Base-by-base conservation (phyloP, 2,797 vertebrate species). In the Delichon dasypus region DNA sequence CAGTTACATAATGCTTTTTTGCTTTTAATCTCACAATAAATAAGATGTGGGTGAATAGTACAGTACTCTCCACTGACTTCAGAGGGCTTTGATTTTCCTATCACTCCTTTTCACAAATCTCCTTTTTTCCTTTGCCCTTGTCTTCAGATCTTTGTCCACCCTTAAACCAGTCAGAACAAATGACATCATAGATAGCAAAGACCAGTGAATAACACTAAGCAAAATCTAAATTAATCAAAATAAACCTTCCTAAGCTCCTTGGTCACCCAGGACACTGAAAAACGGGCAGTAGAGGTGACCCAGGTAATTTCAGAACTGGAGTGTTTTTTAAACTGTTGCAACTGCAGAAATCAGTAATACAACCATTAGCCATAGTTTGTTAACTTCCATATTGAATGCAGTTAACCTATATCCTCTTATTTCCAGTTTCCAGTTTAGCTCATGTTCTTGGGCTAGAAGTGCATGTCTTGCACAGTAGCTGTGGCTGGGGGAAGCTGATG, bases 101-200 rank as follows among this genome's bases (percentile, higher is more conserved):
- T 88, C 83, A 38, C n/a, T 95, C 36, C 29, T 54, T 94, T 95
- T 86, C 89, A 95, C 95, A 95, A 88, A 93, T 95, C 89, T 96
- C 91, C 78, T 92, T 96, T 92, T 89, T 96, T 95, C 76, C 9
- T 91, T 78, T 96, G 92, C 87, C 95, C 94, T 89, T 95, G 93
- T 81, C 82, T 94, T 92, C 85, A 88, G 62, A 60, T 78, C 60
- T 83, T 90, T 67, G 58, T 34, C 61, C 72, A 81, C 45, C 18
- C 66, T 90, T 94, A 88, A 66, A 70, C 38, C 51, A 68, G 50
- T 58, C 66, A 89, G 91, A 57, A 71, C 16, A 70, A 92, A 86
- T 94, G 82, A 94, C 79, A 60, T 93, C 94, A 96, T 27, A 17
- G 54, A 51, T 47, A 94, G 34, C 27, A 38, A 89, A 92, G 82